A percentile compares a stretch with the other conserved stretches of the same genome.
Evolutionary conservation across 2,888 invertebrate genomes (phyloP).

Genomic region (Cantharis lateralis): DNA sequence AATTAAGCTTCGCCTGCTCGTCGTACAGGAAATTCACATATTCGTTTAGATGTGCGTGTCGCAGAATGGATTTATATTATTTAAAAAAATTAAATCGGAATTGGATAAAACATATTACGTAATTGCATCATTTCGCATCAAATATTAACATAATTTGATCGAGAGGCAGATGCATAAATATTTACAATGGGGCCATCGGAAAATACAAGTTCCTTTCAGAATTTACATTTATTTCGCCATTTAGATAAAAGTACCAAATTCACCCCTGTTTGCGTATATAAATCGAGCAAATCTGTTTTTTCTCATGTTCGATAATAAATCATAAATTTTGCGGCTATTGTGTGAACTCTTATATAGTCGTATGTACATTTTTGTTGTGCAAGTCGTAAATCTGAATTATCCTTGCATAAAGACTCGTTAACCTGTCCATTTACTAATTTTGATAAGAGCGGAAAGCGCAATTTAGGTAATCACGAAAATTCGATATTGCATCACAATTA

Average conservation of each 20-base stretch:
- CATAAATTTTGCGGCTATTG: background rate
- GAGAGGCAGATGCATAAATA: background rate
- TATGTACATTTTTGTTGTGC: slow-evolving; percentile 8
- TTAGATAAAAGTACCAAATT: background rate
- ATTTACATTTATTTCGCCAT: background rate
- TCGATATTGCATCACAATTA: slow-evolving; percentile 19
- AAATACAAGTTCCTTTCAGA: background rate
- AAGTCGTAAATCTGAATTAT: slow-evolving; percentile 25
- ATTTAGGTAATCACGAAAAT: slow-evolving; percentile 4
- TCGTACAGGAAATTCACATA: slow-evolving; percentile 42
- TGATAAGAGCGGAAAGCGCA: background rate
- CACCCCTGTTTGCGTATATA: background rate
- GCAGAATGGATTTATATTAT: slow-evolving; percentile 27
- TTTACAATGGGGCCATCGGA: background rate
- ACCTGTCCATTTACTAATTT: slow-evolving; percentile 20
- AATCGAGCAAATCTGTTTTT: background rate
- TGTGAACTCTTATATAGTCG: slow-evolving; percentile 12
- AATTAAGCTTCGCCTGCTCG: slow-evolving; percentile 41
- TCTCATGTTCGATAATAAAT: background rate
- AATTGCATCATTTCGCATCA: background rate
- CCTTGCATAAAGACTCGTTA: slow-evolving; percentile 17
- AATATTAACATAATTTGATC: background rate
- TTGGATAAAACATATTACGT: background rate
- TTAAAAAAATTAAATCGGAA: slow-evolving; percentile 8
- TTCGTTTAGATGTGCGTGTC: slow-evolving; percentile 35